Base-by-base conservation (phyloP, 2,113 vertebrate species). In the Pluvialis apricaria region DNA sequence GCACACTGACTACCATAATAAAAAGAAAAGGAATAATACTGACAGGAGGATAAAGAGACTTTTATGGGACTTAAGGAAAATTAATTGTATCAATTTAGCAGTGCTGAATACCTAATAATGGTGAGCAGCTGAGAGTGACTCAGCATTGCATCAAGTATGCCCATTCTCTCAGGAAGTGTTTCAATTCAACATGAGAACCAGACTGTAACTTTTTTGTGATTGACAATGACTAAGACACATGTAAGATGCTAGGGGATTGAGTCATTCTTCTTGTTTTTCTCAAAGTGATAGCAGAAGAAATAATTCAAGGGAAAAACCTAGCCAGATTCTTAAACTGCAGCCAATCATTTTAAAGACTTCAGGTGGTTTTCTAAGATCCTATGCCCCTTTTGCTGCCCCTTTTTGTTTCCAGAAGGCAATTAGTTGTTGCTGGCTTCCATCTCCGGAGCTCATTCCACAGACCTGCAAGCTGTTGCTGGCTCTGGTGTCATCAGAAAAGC, bases 81-180 rank as follows among this genome's bases (percentile, higher is more conserved):
- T 97, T 97, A 97, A 97, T 96, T 96, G 94, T 91, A 92, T 96
- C 96, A 92, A 87, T 97, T 97, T 96, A 97, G 95, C 88, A 82
- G 60, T 78, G 71, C 62, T 95, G 96, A 96, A 97, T 97, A 82
- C 94, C 92, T 97, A 96, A 92, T 97, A 96, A 96, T 92, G 88
- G 93, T 95, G 94, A 96, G 92, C 97, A 97, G 94, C 97, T 97
- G 97, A 97, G 95, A 93, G 92, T 97, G 97, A 97, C 87, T 97
- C 97, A 97, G 96, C 91, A 77, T 65, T 95, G 86, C 95, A 96
- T 85, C 94, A 93, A 94, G 83, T 84, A 26, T 94, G 73, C 93
- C 92, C 91, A 49, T 91, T 96, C 94, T 95, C 94, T 96, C 95
- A 93, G 89, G 94, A 96, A 96, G 95, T 85, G 82, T 90, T 97